Conservation (phyloP, 1,140 invertebrate genomes). For the Zaprionus kolodkinae region DNA sequence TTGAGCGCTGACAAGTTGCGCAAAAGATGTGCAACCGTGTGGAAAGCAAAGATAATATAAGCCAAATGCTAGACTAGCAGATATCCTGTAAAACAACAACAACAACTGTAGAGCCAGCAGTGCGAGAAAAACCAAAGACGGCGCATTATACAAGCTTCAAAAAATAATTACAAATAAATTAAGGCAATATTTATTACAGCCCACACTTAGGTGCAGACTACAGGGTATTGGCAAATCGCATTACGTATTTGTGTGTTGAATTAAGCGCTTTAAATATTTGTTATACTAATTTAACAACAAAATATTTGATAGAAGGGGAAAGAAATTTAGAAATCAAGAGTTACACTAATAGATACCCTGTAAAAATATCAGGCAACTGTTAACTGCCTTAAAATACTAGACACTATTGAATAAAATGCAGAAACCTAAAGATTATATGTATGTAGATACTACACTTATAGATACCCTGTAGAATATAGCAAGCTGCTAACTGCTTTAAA, state of each 20-base stretch:
- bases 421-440: neutral
- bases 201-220: neutral
- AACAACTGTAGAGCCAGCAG: neutral
- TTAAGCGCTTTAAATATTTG: neutral
- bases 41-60: slow-evolving; percentile 47
- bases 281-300: neutral
- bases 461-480: neutral
- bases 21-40: slow-evolving; percentile 61
- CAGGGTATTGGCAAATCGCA: neutral
- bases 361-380: neutral
- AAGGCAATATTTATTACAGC: neutral
- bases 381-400: neutral
- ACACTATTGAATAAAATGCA: no score
- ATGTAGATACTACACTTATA: neutral
- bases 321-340: neutral
- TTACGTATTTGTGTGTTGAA: neutral
- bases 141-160: neutral
- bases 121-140: neutral
- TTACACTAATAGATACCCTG: neutral
- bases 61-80: neutral
- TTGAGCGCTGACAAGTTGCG: slow-evolving; percentile 56
- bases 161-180: neutral
- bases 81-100: neutral
- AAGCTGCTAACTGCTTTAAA: no score
- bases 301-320: neutral